phyloP scores from a whole-genome alignment of 2,888 invertebrate genomes.

The Calameuta filiformis region DNA sequence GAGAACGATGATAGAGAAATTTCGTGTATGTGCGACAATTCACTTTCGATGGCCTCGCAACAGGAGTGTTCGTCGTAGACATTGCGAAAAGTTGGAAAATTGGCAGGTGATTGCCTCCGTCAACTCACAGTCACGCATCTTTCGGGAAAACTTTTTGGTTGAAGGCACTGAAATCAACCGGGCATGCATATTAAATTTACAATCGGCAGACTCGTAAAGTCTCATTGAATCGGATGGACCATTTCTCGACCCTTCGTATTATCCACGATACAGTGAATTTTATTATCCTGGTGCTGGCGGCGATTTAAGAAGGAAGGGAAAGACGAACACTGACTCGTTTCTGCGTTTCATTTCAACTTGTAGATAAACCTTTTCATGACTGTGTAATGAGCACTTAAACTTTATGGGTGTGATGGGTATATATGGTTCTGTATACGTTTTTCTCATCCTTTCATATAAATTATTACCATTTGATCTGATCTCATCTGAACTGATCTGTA shows the following conservation, averaged over 20 bases:
- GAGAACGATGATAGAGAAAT: not conserved
- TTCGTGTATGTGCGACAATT: not conserved
- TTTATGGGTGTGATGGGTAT: not conserved
- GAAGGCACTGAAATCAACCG: not conserved
- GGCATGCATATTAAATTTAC: constrained; percentile 6
- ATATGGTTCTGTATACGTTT: not conserved
- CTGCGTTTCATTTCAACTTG: not conserved
- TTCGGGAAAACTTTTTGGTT: not conserved
- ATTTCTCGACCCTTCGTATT: not conserved
- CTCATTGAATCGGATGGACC: not conserved
- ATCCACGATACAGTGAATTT: not conserved
- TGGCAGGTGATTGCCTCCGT: not conserved
- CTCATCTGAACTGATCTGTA: not conserved
- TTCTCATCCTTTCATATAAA: not conserved
- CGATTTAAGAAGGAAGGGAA: not conserved
- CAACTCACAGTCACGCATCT: not conserved
- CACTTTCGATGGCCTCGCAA: too few relatives aligned
- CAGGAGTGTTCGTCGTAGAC: not conserved
- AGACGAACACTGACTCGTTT: not conserved
- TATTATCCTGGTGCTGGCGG: not conserved
- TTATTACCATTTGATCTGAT: not conserved
- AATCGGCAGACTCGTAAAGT: constrained; percentile 8
- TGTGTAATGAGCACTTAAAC: not conserved
- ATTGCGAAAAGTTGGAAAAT: not conserved
- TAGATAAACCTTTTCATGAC: not conserved